Evolutionary conservation across 1,140 invertebrate species (phyloP).

Genomic region (Andricus grossulariae): DNA sequence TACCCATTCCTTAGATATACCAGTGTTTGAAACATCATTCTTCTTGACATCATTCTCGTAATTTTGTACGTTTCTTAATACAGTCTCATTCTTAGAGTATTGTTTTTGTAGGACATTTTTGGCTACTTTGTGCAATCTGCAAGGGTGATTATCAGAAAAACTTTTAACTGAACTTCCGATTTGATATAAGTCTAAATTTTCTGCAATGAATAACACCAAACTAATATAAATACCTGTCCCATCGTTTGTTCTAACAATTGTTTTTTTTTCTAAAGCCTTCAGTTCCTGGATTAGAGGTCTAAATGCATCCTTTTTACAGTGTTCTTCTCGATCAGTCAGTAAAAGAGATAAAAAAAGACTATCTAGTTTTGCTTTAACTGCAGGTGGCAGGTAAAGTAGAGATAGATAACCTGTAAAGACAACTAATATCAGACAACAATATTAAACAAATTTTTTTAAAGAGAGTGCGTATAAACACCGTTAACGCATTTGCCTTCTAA

Average conservation of each 20-base stretch:
- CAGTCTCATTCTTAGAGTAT: slow-evolving; percentile 33
- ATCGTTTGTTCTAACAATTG: slow-evolving; percentile 44
- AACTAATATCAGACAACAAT: slow-evolving; percentile 58
- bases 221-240: not conserved
- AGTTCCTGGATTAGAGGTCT: slow-evolving; percentile 57
- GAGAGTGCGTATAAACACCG: slow-evolving; percentile 38
- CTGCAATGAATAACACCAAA: not conserved
- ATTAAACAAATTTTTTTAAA: slow-evolving; percentile 48
- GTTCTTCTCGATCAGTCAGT: slow-evolving; percentile 55
- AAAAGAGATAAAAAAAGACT: slow-evolving; percentile 62
- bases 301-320: slow-evolving; percentile 54
- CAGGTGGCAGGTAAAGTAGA: slow-evolving; percentile 55
- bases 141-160: slow-evolving; percentile 46
- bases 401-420: slow-evolving; percentile 55
- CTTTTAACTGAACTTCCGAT: too few species aligned
- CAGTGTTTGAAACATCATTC: slow-evolving; percentile 21
- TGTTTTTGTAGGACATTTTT: slow-evolving; percentile 44
- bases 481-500: not conserved
- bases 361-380: slow-evolving; percentile 52
- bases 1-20: not conserved
- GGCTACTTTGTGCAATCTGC: slow-evolving; percentile 50
- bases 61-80: not conserved
- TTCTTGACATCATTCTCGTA: slow-evolving; percentile 5
- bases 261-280: slow-evolving; percentile 49
- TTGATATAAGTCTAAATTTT: slow-evolving; percentile 34